Evolutionary conservation across 2,113 vertebrate species (phyloP), one percentile per base, ranked within the genome.

Genomic region (Empidonax traillii): DNA sequence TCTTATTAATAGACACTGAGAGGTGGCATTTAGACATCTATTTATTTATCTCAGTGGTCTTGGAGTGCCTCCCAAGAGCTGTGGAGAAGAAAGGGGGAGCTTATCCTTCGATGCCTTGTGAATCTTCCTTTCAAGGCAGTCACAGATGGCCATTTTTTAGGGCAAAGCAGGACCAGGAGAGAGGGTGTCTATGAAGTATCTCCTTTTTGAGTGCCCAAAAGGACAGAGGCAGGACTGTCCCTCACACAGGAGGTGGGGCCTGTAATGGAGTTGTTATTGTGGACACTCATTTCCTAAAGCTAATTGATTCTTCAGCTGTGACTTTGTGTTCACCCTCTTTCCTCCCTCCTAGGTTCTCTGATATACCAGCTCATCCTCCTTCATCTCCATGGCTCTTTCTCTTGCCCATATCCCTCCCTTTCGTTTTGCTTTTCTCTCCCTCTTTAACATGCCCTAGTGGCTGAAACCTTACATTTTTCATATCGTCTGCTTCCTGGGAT

Each of bases 261-360:
- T 37, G 58, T 3, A 2, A 1, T 19, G 6, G 12, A 4, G 12
- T 58, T 30, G 21, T 52, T 30, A 5, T 6, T n/a, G n/a, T 4
- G 3, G 30, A 12, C 11, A 11, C 6, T 47, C 16, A 41, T 5
- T 3, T 12, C 22, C 56, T 43, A 43, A 73, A 58, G 8, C 15
- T 39, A 51, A 28, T 12, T 24, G 15, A 14, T 35, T 51, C 19
- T 83, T 79, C 8, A 23, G 4, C 10, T 41, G 44, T 21, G 28
- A 35, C 19, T 74, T 77, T 22, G 14, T 6, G 19, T 67, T 37
- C 43, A 47, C 3, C 6, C 1, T 47, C n/a, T 56, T 58, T 71
- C 12, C 17, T 23, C 30, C 23, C 9, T 53, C 3, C 31, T 71
- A 39, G 27, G 4, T 37, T 65, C 4, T 8, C 21, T 59, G 69